Evolutionary conservation across 2,113 vertebrate species (phyloP).

Genomic region (Orthonyx spaldingii): DNA sequence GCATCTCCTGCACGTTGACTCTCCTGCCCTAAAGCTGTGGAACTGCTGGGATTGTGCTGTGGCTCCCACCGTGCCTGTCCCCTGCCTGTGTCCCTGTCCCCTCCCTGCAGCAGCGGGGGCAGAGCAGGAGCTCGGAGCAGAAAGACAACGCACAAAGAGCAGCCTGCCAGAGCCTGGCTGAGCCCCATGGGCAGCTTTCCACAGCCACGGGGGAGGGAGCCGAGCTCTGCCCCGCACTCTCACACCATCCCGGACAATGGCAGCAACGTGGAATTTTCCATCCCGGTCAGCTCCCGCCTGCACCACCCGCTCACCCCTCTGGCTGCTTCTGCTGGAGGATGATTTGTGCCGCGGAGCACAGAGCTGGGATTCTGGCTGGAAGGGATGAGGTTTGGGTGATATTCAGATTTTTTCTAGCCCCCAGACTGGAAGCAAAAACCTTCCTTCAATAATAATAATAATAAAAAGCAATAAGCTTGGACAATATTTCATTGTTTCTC

Average conservation of each 20-base stretch:
- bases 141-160: background rate
- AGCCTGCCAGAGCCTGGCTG: background rate
- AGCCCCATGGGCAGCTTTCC: background rate
- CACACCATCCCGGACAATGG: background rate
- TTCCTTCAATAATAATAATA: constrained; percentile 36
- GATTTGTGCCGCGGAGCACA: background rate
- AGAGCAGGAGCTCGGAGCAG: background rate
- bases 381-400: constrained; percentile 28
- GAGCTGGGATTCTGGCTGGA: constrained; percentile 17
- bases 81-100: background rate
- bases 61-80: background rate
- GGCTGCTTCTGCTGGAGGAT: background rate
- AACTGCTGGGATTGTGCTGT: rapidly evolving
- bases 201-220: background rate
- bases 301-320: background rate
- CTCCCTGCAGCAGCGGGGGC: background rate
- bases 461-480: background rate
- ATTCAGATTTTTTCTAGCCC: constrained; percentile 15
- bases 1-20: background rate
- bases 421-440: constrained; percentile 21
- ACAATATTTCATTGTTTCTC: constrained; percentile 47
- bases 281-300: background rate
- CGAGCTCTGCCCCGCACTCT: background rate
- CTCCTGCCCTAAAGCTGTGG: background rate
- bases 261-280: constrained; percentile 51